Evolutionary conservation across 2,797 vertebrate species (phyloP), one percentile per base, ranked within the genome.

Genomic region (Otolemur crassicaudatus): DNA sequence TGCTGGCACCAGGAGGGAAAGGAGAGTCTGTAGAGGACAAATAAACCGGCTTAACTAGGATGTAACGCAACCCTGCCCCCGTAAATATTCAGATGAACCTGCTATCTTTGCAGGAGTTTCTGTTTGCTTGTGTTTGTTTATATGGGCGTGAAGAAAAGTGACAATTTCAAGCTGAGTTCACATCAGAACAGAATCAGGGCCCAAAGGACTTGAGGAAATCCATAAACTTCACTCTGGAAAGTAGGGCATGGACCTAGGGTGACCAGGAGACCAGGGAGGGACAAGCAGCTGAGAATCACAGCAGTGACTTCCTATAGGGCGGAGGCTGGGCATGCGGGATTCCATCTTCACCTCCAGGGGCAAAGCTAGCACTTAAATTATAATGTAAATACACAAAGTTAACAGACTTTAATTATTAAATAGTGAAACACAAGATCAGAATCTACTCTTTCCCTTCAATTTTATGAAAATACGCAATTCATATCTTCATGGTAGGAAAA

Each of bases 291-390:
- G 25, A 0, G 22, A 31, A 27, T 1, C 12, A 56, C 53, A 14
- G 16, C 0, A 8, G 6, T 9, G n/a, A 12, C 19, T 27, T 58
- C 4, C 9, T 31, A 5, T 5, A 1, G 13, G 14, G 17, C 3
- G 6, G 67, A 56, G 17, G 1, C 61, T 10, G 7, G 49, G 1
- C 20, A 10, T 2, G 1, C 22, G 27, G 3, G 23, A 46, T 40
- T 31, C 34, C 17, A 2, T 27, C 79, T 49, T 87, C 53, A 58
- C 49, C 14, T 53, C 2, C 1, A 8, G 61, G 56, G 61, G 12
- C 9, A 72, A 37, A 20, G 40, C 2, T 61, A 25, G 25, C 20
- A 4, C 20, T 80, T 27, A 23, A 46, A 43, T n/a, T 40, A 46
- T 13, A 9, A 4, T 29, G 9, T 11, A 67, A 56, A 61, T 27